Evolutionary conservation across 2,888 invertebrate species (phyloP).

Genomic region (Cyclophora albipunctata): DNA sequence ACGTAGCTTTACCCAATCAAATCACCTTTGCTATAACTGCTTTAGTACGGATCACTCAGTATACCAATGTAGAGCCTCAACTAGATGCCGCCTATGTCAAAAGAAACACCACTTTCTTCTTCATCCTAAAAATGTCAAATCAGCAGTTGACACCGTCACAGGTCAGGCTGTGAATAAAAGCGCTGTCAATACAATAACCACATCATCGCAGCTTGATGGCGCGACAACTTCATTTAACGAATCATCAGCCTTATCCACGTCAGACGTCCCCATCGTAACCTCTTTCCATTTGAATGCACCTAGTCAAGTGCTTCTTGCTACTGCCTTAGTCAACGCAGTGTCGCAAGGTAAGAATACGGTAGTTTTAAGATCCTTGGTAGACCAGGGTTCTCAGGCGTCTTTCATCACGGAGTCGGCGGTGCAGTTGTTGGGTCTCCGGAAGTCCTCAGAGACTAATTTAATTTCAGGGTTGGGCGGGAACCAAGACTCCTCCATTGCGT

Average conservation of each 20-base stretch:
- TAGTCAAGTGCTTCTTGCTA: conserved; percentile 4
- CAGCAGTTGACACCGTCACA: not conserved
- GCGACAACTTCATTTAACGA: not conserved
- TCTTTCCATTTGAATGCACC: not conserved
- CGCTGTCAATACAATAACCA: not conserved
- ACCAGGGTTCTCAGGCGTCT: conserved; percentile 9
- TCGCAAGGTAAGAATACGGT: not conserved
- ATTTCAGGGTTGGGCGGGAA: not conserved
- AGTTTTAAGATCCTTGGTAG: conserved; percentile 1
- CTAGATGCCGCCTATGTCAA: conserved; percentile 1
- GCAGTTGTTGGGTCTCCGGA: not conserved
- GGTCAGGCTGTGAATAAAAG: not conserved
- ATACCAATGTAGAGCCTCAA: not conserved
- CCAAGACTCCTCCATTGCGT: not conserved
- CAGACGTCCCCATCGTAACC: not conserved
- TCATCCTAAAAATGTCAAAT: conserved; percentile 4
- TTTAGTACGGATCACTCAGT: conserved; percentile 1
- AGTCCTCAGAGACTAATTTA: not conserved
- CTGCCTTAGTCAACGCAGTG: conserved; percentile 1
- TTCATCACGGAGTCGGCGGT: conserved; percentile 2
- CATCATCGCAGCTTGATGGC: too few relatives aligned
- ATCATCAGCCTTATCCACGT: not conserved
- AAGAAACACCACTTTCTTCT: conserved; percentile 4
- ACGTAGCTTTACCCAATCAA: conserved; percentile 4
- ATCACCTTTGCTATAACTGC: conserved; percentile 10